Evolutionary conservation across 23 tunicate species (phyloP).

Genomic region (Styela clava): DNA sequence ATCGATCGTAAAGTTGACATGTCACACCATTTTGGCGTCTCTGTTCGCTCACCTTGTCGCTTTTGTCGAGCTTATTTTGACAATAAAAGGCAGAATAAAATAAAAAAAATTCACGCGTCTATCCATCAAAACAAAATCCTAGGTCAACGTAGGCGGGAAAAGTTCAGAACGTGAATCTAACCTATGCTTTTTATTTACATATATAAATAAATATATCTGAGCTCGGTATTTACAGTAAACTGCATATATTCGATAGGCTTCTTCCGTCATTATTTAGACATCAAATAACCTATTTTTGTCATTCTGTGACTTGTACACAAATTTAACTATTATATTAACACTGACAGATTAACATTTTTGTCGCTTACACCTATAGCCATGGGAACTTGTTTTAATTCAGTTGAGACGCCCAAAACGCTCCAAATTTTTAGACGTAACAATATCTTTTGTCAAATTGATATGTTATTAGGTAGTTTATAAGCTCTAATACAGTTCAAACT

Average conservation of each 20-base stretch:
- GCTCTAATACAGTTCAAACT: too few species aligned
- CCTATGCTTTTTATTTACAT: background rate
- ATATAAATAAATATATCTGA: background rate
- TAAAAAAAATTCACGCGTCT: background rate
- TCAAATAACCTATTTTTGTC: background rate
- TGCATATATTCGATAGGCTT: background rate
- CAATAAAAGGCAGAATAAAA: constrained; percentile 1
- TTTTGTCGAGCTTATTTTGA: constrained; percentile 12
- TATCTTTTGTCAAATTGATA: too few species aligned
- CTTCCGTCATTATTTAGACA: background rate
- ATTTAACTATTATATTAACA: too few species aligned
- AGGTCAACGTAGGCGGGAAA: background rate
- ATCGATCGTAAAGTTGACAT: constrained; percentile 34
- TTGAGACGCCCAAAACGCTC: too few species aligned
- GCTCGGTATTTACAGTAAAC: background rate
- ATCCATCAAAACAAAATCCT: background rate
- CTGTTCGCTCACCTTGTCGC: background rate
- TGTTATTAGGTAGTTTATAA: too few species aligned
- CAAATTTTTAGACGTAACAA: too few species aligned
- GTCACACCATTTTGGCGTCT: constrained; percentile 23
- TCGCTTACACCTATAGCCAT: too few species aligned
- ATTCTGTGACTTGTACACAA: background rate
- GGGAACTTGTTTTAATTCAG: too few species aligned
- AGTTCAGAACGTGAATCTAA: background rate
- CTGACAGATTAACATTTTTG: too few species aligned